A percentile compares a stretch with the other conserved stretches of the same genome.
Evolutionary conservation across 2,888 invertebrate genomes (phyloP).

Genomic region (Axea sp.): DNA sequence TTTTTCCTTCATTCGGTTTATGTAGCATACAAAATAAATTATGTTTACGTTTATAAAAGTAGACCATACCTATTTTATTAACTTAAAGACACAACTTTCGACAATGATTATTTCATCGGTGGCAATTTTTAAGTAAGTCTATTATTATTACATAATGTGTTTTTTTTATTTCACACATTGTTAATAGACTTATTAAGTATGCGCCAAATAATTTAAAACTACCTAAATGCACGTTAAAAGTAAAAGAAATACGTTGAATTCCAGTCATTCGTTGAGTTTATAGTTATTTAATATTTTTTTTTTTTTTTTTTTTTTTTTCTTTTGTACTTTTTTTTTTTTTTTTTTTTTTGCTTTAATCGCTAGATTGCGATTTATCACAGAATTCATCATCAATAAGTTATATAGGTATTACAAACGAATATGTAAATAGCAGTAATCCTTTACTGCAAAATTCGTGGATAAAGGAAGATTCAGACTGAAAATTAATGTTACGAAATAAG

Average conservation of each 20-base stretch:
- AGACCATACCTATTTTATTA: too few relatives aligned
- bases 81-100: too few relatives aligned
- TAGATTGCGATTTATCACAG: slow-evolving; percentile 64
- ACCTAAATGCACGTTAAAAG: slow-evolving; percentile 48
- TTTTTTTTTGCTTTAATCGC: slow-evolving; percentile 19
- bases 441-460: not conserved
- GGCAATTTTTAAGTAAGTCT: too few relatives aligned
- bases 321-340: not conserved
- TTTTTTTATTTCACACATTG: not conserved
- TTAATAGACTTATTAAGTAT: slow-evolving; percentile 3
- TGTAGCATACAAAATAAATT: too few relatives aligned
- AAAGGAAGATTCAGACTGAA: too few relatives aligned
- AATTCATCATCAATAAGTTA: slow-evolving; percentile 38
- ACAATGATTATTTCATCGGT: too few relatives aligned
- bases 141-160: too few relatives aligned
- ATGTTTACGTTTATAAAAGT: too few relatives aligned
- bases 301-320: slow-evolving; percentile 1
- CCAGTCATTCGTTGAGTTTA: too few relatives aligned
- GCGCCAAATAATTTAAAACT: slow-evolving; percentile 24
- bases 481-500: too few relatives aligned
- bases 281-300: too few relatives aligned
- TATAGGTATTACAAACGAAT: slow-evolving; percentile 1
- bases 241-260: slow-evolving; percentile 3
- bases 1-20: too few relatives aligned
- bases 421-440: slow-evolving; percentile 10